These are phyloP conservation scores for Macrotrachela quadricornifera DNA, from an alignment of 1,140 invertebrate genomes.

Conservation along the genomic window DNA sequence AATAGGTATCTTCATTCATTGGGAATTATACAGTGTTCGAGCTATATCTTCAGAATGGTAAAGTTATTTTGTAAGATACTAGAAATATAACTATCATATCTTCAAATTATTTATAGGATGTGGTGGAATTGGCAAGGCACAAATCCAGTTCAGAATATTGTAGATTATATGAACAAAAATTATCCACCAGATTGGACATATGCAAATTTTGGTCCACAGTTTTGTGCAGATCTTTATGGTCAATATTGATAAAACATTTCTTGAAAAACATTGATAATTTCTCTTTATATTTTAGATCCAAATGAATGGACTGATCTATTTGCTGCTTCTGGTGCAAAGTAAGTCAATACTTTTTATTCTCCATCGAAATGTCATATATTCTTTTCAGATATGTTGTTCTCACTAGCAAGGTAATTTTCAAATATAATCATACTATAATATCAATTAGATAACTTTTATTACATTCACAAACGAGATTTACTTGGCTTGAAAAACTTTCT, in stretches of 20 bases:
- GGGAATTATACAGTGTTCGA: slow-evolving; percentile 74
- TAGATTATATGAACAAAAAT: slow-evolving; percentile 17
- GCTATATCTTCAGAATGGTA: slow-evolving; percentile 17
- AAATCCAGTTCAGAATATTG: background rate
- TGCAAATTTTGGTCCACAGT: slow-evolving; percentile 16
- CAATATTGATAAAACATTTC: too few species aligned
- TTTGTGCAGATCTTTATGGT: slow-evolving; percentile 13
- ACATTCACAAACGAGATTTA: slow-evolving; percentile 22
- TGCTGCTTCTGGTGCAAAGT: slow-evolving; percentile 10
- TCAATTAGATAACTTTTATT: slow-evolving; percentile 24
- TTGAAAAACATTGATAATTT: too few species aligned
- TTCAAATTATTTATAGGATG: slow-evolving; percentile 51
- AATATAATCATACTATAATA: slow-evolving; percentile 21
- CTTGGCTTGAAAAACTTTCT: slow-evolving; percentile 11
- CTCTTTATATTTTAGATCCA: slow-evolving; percentile 8
- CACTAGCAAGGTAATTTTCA: slow-evolving; percentile 22
- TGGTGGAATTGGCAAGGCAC: slow-evolving; percentile 19
- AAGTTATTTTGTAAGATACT: background rate
- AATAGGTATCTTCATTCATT: slow-evolving; percentile 76
- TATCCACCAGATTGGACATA: slow-evolving; percentile 17
- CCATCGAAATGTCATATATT: too few species aligned
- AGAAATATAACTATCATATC: too few species aligned
- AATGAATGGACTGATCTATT: slow-evolving; percentile 6
- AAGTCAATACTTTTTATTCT: too few species aligned
- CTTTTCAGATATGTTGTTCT: slow-evolving; percentile 25